These are phyloP conservation scores for Bombyx mori DNA, from an alignment of 1,140 invertebrate genomes.

Conservation along the genomic window ASM3026992v2 NC_085123.1:8389501-8390000, in stretches of 20 bases:
- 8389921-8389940: too few species aligned
- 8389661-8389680: constrained; percentile 82
- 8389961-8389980: too few species aligned
- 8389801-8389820: constrained; percentile 66
- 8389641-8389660: constrained; percentile 75
- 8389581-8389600: constrained; percentile 84
- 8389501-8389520: constrained; percentile 23
- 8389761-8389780: constrained; percentile 67
- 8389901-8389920: too few species aligned
- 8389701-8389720: constrained; percentile 81
- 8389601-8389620: constrained; percentile 88
- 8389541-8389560: constrained; percentile 71
- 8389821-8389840: too few species aligned
- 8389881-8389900: too few species aligned
- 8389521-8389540: constrained; percentile 12
- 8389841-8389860: too few species aligned
- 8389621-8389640: constrained; percentile 85
- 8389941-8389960: too few species aligned
- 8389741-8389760: constrained; percentile 72
- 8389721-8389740: constrained; percentile 72
- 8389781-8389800: constrained; percentile 70
- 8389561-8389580: constrained; percentile 80
- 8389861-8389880: too few species aligned
- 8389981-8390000: too few species aligned
- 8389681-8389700: constrained; percentile 82